These are phyloP conservation scores for Himalopsyche kuldschensis DNA, from an alignment of 2,888 invertebrate species.

Conservation along the genomic window DNA sequence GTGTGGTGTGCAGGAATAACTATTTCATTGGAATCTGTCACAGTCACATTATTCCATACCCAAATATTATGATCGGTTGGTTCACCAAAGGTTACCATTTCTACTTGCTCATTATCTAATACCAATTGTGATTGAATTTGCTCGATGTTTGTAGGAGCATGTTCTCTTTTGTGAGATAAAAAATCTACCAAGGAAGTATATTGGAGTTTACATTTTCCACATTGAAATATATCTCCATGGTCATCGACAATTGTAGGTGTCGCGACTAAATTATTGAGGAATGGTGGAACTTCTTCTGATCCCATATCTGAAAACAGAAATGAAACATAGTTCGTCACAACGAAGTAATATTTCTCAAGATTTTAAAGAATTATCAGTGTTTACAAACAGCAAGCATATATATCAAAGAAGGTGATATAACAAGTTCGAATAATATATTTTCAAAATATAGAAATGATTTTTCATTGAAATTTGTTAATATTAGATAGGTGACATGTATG, in stretches of 20 bases:
- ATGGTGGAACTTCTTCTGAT: conserved; percentile 8
- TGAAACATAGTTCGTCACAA: no score
- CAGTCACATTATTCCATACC: conserved; percentile 18
- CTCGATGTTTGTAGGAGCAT: conserved; percentile 41
- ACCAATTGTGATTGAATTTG: not conserved
- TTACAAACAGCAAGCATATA: no score
- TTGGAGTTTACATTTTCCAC: conserved; percentile 69
- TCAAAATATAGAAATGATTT: no score
- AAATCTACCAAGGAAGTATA: conserved; percentile 64
- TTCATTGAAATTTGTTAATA: no score
- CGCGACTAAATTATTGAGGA: conserved; percentile 42
- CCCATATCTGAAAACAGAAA: not conserved
- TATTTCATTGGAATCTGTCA: not conserved
- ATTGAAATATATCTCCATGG: conserved; percentile 70
- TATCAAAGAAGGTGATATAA: no score
- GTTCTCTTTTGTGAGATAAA: conserved; percentile 62
- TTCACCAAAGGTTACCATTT: conserved; percentile 5
- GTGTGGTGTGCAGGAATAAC: not conserved
- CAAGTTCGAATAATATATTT: no score
- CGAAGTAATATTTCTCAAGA: no score
- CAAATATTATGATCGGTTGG: conserved; percentile 29
- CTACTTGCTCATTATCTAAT: conserved; percentile 10
- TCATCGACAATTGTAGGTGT: conserved; percentile 45
- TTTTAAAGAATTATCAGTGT: no score
- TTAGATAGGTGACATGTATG: no score